Percentiles rank a stretch among this genome's conserved stretches.
Conservation (phyloP, 2,888 invertebrate species). For the Amorpha juglandis region DNA sequence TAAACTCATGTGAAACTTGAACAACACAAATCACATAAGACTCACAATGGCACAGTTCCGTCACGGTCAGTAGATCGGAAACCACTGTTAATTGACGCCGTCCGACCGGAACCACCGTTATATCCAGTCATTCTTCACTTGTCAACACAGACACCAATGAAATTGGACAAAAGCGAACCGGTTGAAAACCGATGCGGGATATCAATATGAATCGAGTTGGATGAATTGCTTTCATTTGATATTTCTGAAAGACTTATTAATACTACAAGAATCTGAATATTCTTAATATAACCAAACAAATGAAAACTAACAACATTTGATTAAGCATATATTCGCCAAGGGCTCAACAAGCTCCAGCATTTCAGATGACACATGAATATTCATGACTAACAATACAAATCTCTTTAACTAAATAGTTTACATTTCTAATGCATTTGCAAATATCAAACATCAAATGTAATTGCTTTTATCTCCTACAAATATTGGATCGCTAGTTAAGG, state of each 20-base stretch:
- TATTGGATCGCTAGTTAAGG: not conserved
- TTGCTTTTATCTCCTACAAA: not conserved
- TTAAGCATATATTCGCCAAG: not conserved
- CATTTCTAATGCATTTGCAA: constrained; percentile 24
- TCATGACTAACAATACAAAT: constrained; percentile 6
- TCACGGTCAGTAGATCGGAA: constrained; percentile 70
- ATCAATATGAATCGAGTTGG: not conserved
- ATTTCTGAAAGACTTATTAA: not conserved
- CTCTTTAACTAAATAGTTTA: constrained; percentile 12
- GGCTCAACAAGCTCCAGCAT: not conserved
- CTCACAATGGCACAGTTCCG: constrained; percentile 46
- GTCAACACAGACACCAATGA: constrained; percentile 31
- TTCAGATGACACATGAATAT: not conserved
- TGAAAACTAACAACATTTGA: no score
- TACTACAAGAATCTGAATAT: no score
- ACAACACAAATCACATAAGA: constrained; percentile 20
- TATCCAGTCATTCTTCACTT: constrained; percentile 54
- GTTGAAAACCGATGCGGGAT: not conserved
- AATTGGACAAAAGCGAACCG: constrained; percentile 6
- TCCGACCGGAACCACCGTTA: constrained; percentile 59
- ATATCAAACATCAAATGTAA: not conserved
- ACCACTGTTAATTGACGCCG: constrained; percentile 58
- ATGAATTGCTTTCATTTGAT: not conserved
- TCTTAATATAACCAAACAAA: not conserved
- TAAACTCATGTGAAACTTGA: not conserved